Conservation (phyloP, 2,113 vertebrate species). For the Ciconia stormi region DNA sequence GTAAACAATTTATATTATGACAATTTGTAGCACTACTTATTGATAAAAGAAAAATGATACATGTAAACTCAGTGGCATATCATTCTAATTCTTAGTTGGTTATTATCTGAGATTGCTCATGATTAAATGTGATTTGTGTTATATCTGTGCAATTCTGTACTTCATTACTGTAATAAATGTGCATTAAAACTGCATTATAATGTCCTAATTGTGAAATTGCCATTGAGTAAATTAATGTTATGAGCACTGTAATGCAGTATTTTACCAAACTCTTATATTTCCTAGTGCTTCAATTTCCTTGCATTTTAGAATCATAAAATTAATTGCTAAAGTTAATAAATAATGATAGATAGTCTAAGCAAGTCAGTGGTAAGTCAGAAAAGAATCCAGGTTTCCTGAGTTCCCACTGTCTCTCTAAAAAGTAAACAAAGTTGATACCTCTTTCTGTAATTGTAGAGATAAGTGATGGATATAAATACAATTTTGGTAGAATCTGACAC, state of each 20-base stretch:
- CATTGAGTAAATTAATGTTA: conserved; percentile 27
- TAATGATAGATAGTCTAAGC: neutral
- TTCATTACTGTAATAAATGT: conserved; percentile 36
- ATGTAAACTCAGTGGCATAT: neutral
- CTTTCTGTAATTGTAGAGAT: neutral
- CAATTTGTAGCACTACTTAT: neutral
- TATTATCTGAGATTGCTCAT: conserved; percentile 18
- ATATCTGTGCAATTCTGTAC: conserved; percentile 12
- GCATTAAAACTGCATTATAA: conserved; percentile 22
- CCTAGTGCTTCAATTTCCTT: neutral
- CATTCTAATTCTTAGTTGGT: neutral
- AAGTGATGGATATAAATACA: neutral
- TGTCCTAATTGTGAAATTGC: conserved; percentile 24
- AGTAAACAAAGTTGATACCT: neutral
- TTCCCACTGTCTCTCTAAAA: neutral
- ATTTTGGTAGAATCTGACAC: neutral
- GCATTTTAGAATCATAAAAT: neutral
- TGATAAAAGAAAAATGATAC: conserved; percentile 11
- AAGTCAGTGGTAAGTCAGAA: neutral
- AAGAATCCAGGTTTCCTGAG: neutral
- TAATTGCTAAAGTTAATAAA: neutral
- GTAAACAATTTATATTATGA: conserved; percentile 19
- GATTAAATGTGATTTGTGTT: conserved; percentile 40
- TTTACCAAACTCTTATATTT: neutral
- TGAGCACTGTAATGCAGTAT: neutral